Conservation (phyloP, 2,888 invertebrate genomes). For the Monoplex corrugatus region DNA sequence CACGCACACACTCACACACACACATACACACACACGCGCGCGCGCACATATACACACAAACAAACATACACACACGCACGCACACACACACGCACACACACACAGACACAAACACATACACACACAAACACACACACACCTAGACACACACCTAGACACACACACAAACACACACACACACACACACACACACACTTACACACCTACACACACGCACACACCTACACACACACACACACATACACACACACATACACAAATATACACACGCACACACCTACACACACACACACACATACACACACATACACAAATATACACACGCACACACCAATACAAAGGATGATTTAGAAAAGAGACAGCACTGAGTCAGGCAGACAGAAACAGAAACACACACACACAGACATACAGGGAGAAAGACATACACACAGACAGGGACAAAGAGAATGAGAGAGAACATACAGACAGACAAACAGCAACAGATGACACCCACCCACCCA, state of each 20-base stretch:
- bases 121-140: neutral
- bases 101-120: neutral
- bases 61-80: neutral
- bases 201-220: neutral
- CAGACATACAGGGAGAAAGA: too few relatives aligned
- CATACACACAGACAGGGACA: too few relatives aligned
- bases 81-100: constrained; percentile 10
- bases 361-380: too few relatives aligned
- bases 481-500: too few relatives aligned
- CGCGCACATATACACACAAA: neutral
- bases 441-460: too few relatives aligned
- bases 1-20: constrained; percentile 20
- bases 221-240: neutral
- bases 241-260: neutral
- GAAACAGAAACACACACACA: too few relatives aligned
- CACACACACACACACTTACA: neutral
- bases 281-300: neutral
- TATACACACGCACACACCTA: neutral
- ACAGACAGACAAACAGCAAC: too few relatives aligned
- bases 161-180: neutral
- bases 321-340: too few relatives aligned
- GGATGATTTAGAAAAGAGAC: too few relatives aligned
- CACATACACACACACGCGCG: constrained; percentile 16
- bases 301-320: neutral
- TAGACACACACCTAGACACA: neutral